Base-by-base conservation (phyloP, 2,113 vertebrate species). In the Scomber japonicus region DNA sequence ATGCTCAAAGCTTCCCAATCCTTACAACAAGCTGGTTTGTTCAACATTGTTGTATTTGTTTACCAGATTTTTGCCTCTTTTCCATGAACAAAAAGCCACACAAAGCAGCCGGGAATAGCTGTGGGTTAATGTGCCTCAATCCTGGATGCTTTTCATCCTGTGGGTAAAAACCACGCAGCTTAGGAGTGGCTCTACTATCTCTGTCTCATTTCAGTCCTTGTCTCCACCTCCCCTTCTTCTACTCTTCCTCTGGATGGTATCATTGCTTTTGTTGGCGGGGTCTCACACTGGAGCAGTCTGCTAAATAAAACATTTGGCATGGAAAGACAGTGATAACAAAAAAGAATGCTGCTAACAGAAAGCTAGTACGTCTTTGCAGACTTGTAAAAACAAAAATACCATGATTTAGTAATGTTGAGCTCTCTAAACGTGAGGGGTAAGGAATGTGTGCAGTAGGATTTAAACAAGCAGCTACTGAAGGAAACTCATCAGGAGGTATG, bases 271-370 rank as follows among this genome's bases (percentile, higher is more conserved):
- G 80, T 89, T 92, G 89, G 88, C 83, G 3, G 31, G 54, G 63
- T 63, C 71, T 59, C 15, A 31, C 17, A 48, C 81, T 49, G 82
- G 75, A 87, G 63, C 78, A 44, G 60, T 72, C 69, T 72, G 80
- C 80, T 87, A 87, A 90, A 94, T 93, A 91, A 94, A 94, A 93
- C 88, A 90, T 90, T 81, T 81, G 78, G 82, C 56, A 56, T 70
- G 63, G 81, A 65, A 63, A 89, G 91, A 91, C 57, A 83, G 76
- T 68, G 63, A 92, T 89, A 91, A 62, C 61, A 78, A 62, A 40
- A 40, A 40, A 70, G 80, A 82, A 60, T 10, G 75, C 59, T 55
- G 63, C 66, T 24, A 59, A 67, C 73, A 50, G 66, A 83, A 78
- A 76, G 78, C 78, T 46, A 75, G 70, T 60, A 71, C 50, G 71